Base-by-base conservation (phyloP, 2,888 invertebrate genomes). In the Hyppa rectilinea region DNA sequence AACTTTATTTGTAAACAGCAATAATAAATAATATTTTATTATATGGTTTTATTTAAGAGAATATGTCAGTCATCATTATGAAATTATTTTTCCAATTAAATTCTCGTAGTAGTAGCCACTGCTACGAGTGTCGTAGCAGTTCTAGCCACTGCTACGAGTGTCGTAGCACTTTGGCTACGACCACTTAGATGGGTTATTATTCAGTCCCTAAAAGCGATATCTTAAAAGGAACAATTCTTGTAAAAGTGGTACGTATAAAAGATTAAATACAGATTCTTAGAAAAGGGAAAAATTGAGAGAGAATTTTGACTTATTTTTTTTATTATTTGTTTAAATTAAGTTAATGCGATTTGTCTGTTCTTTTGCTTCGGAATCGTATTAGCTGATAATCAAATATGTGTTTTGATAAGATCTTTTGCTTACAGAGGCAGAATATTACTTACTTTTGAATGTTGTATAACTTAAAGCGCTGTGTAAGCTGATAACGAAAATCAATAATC, bases 81-180 rank as follows among this genome's bases (percentile, higher is more conserved):
- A n/a, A 29, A 17, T 31, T 47, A 14, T 29, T 60, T 61, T 43
- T 4, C 36, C 14, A 20, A 56, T 20, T 34, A 6, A 26, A 26
- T 36, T 5, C 23, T 26, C 67, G 68, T 40, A 71, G 53, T 38
- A 7, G 4, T 76, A 68, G 69, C 43, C 23, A 17, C 0, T 1
- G 72, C 29, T 49, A 56, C 47, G 38, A 59, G 38, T 45, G 49
- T 34, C 77, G 77, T 40, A 71, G 53, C 45, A 7, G 4, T 17
- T 34, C 36, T 76, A 68, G 69, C 43, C 23, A 17, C 0, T 1
- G 72, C 29, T 49, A 56, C 47, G 38, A 59, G 38, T 45, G 49
- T 34, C 77, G 77, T 77, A 68, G 69, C 77, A 53, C 38, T 45
- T 77, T 29, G 14, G 40, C 40, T 40, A 67, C 68, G 47, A 26